These are phyloP conservation scores for Cuniculus paca DNA, from an alignment of 2,797 vertebrate genomes.

Conservation along the genomic window DNA sequence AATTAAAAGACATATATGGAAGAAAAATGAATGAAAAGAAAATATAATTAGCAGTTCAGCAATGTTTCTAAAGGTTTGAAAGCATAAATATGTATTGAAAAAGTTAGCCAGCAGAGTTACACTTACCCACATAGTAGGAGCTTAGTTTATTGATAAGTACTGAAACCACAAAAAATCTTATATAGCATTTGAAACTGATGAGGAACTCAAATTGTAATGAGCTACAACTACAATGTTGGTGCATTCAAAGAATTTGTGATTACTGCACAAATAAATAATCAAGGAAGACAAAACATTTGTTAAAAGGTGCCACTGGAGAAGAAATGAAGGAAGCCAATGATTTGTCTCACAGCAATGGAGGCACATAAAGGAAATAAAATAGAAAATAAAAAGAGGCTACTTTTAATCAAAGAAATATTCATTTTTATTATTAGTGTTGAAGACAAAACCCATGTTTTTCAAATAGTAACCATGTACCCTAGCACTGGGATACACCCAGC, in stretches of 20 bases:
- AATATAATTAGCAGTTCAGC: background rate
- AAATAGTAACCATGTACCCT: background rate
- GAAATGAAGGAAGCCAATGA: background rate
- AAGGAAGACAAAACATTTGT: background rate
- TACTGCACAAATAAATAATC: background rate
- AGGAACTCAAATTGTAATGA: background rate
- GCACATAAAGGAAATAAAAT: background rate
- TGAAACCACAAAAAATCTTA: background rate
- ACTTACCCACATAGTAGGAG: background rate
- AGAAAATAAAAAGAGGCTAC: background rate
- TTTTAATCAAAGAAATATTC: background rate
- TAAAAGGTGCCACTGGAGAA: background rate
- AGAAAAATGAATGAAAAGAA: background rate
- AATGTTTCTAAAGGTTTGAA: background rate
- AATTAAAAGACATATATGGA: background rate
- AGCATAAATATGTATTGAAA: background rate
- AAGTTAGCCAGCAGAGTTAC: background rate
- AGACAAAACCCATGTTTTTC: background rate
- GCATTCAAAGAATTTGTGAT: background rate
- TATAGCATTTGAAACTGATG: background rate
- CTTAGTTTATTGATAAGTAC: background rate
- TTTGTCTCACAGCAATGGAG: background rate
- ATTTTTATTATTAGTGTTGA: background rate
- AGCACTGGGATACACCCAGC: too few relatives aligned
- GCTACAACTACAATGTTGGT: too few relatives aligned